Evolutionary conservation across 2,797 vertebrate genomes (phyloP), one percentile per base, ranked within the genome.

Genomic region (Cheirogaleus major): DNA sequence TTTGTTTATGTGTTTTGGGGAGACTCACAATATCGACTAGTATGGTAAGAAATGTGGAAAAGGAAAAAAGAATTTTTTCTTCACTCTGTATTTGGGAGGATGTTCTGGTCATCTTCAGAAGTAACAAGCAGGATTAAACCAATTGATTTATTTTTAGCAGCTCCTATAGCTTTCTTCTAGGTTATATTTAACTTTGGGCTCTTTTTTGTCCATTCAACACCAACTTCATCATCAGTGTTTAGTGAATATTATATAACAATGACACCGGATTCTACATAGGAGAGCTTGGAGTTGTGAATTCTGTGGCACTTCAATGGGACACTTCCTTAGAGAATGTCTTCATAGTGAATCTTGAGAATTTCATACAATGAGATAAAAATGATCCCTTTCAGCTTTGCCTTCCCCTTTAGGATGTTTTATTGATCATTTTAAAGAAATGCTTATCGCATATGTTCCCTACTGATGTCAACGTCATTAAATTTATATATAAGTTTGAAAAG

Each of bases 371-470:
- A 73, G 38, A 76, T 22, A 11, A 45, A 85, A 89, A 20, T 25
- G 12, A 30, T 78, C 9, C 18, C 23, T 63, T 92, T 81, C 15
- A 25, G 32, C 22, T 91, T 48, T 88, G 35, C 57, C 7, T 88
- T 38, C 22, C 55, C 0, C 35, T 41, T 91, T n/a, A 73, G 38
- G 7, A 22, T 35, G 11, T 48, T 69, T 86, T 76, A 78, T 89
- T 89, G 52, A 35, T 87, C 4, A n/a, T 93, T 87, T 91, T 7
- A 67, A 87, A 79, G 86, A 93, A 72, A 92, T 82, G 63, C 35
- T 65, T 59, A 35, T 65, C 80, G 45, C 73, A 76, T 84, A 86
- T 32, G 43, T 50, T 89, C 27, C n/a, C 52, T 1, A 55, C 12
- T 2, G 7, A 20, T 91, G 43, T 59, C 59, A 45, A 4, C 65